Base-by-base conservation (phyloP, 2,113 vertebrate species). In the Neogale vison region DNA sequence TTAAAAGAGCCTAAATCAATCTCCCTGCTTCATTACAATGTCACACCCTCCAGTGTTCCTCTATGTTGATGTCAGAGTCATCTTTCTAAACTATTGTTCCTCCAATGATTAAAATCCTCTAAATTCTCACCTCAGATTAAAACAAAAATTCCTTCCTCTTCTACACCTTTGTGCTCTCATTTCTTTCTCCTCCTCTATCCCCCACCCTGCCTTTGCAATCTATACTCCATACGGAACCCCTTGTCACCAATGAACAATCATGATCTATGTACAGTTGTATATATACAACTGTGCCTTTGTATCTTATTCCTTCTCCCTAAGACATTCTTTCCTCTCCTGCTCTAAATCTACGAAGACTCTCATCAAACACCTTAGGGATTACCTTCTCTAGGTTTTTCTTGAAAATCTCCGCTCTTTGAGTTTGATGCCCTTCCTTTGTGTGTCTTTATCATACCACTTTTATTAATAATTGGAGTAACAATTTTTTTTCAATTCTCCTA, bases 1-100 rank as follows among this genome's bases (percentile, higher is more conserved):
- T 57, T 65, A 11, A 20, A 45, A 79, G 21, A 72, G 17, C 29
- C 50, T 52, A 71, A 71, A 24, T 36, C 59, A 82, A 69, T 71
- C 55, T 79, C 84, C 84, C 24, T 94, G 47, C 11, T 57, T 93
- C 93, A 76, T 63, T 94, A 79, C 79, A 88, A 94, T 72, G 20
- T 8, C 83, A 63, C 36, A 18, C 34, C 50, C 61, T 93, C 67
- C 74, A 59, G 6, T 59, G 6, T 82, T 24, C 31, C 20, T 90
- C 17, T 20, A 84, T 29, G 31, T 88, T 77, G 57, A 47, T 94
- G 29, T 82, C 86, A 82, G 47, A 91, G 23, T 57, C 67, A 80
- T 77, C 36, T 76, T 94, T 47, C 71, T 55, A 65, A 90, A 65
- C 80, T 85, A 34, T 79, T 69, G 4, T 50, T 59, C 88, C 65